Conservation (phyloP, 2,797 vertebrate genomes). For the Intellagama lesueurii region DNA sequence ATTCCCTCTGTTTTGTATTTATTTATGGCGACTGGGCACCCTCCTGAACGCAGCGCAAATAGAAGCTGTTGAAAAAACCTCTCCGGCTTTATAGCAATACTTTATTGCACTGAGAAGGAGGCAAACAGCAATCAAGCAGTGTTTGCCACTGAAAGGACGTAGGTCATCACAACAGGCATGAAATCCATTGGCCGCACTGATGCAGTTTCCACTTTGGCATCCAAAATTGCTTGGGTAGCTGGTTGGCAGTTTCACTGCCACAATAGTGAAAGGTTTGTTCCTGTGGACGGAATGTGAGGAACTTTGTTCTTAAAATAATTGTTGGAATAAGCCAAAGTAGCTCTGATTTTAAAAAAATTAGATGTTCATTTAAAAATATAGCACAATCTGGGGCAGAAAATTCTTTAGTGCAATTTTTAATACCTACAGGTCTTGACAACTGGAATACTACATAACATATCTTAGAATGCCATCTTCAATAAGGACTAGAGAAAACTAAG, state of each 20-base stretch:
- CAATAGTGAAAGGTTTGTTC: constrained; percentile 15
- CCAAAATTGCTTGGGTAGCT: constrained; percentile 42
- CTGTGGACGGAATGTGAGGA: constrained; percentile 3
- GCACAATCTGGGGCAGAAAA: neutral
- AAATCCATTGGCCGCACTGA: constrained; percentile 20
- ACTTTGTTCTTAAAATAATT: constrained; percentile 31
- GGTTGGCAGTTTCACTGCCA: constrained; percentile 15
- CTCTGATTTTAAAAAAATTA: neutral
- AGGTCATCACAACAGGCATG: constrained; percentile 33
- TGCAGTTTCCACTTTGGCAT: constrained; percentile 13
- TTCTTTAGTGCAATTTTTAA: neutral
- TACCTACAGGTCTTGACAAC: neutral
- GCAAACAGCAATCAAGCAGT: neutral
- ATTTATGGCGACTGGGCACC: constrained; percentile 85
- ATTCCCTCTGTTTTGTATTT: constrained; percentile 89
- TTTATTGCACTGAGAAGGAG: constrained; percentile 27
- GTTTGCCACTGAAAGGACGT: constrained; percentile 25
- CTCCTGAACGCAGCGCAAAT: constrained; percentile 75
- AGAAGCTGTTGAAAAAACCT: constrained; percentile 63
- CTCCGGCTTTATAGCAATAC: constrained; percentile 41
- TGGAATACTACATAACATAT: neutral
- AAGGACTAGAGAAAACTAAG: neutral
- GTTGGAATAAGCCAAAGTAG: constrained; percentile 16
- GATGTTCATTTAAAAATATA: constrained; percentile 1
- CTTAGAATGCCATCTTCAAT: neutral